These are phyloP conservation scores for Phaenicophaeus curvirostris DNA, from an alignment of 2,797 vertebrate species.

Conservation along the genomic window DNA sequence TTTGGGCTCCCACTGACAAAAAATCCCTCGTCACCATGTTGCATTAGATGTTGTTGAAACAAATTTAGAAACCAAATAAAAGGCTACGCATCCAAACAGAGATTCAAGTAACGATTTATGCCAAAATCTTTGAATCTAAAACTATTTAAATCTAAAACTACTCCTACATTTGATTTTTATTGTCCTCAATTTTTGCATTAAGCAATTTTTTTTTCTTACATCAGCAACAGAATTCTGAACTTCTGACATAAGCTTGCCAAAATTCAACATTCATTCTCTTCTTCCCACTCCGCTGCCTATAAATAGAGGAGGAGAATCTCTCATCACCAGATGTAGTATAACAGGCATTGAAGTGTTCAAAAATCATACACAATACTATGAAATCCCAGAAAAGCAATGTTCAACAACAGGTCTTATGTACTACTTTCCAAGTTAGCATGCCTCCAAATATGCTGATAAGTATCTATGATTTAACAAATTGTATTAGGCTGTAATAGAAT, in stretches of 20 bases:
- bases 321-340: fast-evolving
- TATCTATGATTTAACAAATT: neutral
- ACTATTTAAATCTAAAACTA: neutral
- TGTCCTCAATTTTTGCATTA: neutral
- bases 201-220: neutral
- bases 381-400: neutral
- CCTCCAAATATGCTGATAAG: neutral
- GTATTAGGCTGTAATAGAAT: neutral
- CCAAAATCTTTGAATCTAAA: neutral
- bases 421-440: neutral
- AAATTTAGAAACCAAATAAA: neutral
- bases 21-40: neutral
- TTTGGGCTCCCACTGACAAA: neutral
- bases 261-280: neutral
- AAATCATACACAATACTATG: neutral
- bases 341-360: neutral
- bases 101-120: neutral
- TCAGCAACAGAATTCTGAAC: neutral
- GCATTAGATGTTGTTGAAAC: neutral
- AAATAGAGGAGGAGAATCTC: neutral
- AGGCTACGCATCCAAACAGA: neutral
- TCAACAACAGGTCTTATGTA: neutral
- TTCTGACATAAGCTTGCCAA: neutral
- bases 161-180: neutral
- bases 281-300: neutral